Evolutionary conservation across 2,888 invertebrate genomes (phyloP).

Genomic region (Dioctria linearis): DNA sequence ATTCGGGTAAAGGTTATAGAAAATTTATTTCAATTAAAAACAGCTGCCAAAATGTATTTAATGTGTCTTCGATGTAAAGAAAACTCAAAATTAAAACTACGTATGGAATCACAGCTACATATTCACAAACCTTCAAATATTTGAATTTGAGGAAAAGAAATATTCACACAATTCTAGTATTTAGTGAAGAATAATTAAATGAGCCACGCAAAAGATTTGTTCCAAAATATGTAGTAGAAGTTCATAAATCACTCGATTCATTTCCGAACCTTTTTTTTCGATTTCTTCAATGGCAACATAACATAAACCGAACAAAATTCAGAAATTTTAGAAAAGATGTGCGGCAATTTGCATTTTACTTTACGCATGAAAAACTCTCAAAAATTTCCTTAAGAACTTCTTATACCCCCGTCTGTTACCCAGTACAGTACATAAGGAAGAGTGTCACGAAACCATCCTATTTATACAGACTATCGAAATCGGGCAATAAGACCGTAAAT

Average conservation of each 20-base stretch:
- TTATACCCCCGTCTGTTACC: conserved; percentile 27
- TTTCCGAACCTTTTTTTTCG: conserved; percentile 4
- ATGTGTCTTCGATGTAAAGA: too few relatives aligned
- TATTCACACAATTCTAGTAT: too few relatives aligned
- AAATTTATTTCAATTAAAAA: too few relatives aligned
- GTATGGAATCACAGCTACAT: too few relatives aligned
- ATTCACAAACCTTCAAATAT: too few relatives aligned
- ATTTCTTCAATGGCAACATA: conserved; percentile 31
- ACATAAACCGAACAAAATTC: conserved; percentile 19
- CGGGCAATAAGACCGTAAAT: conserved; percentile 58
- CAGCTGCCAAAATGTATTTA: too few relatives aligned
- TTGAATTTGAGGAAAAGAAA: too few relatives aligned
- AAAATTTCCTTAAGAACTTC: conserved; percentile 1
- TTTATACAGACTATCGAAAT: conserved; percentile 51
- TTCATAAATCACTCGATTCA: background rate
- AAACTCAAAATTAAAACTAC: too few relatives aligned
- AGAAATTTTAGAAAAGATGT: conserved; percentile 33
- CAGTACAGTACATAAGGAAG: background rate
- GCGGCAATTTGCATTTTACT: conserved; percentile 45
- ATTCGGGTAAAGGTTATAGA: too few relatives aligned
- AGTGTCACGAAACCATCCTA: background rate
- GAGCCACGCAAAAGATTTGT: conserved; percentile 38
- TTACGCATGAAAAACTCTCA: conserved; percentile 37
- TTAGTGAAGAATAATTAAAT: too few relatives aligned
- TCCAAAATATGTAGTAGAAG: background rate